A percentile compares a stretch with the other conserved stretches of the same genome.
phyloP scores from a whole-genome alignment of 2,113 vertebrate species.

The Paratilapia polleni region DNA sequence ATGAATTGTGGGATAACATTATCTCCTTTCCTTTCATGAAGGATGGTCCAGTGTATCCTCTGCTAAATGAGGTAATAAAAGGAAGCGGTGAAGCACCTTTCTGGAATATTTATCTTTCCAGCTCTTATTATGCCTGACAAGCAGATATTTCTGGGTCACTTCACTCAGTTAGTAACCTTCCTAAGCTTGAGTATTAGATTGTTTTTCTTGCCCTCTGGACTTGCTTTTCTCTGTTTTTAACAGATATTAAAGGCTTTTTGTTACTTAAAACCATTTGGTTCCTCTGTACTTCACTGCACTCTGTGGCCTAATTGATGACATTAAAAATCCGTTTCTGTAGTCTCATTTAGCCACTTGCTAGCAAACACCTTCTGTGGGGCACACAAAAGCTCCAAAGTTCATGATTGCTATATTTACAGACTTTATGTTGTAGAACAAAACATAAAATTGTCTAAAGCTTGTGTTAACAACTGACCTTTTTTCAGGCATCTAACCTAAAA shows the following conservation, averaged over 20 bases:
- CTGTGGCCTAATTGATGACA: neutral
- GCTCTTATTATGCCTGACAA: neutral
- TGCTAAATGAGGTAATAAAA: neutral
- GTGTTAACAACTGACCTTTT: neutral
- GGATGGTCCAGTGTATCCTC: neutral
- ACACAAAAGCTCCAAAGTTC: neutral
- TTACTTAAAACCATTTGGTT: neutral
- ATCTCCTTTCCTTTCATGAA: neutral
- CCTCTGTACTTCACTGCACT: neutral
- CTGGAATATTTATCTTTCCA: neutral
- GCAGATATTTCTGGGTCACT: neutral
- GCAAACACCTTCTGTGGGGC: neutral
- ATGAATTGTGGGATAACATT: neutral
- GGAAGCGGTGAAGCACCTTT: neutral
- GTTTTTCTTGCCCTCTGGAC: neutral
- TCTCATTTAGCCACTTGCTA: neutral
- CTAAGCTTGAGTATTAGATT: neutral
- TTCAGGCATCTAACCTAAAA: neutral
- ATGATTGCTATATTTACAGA: neutral
- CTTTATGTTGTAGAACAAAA: neutral
- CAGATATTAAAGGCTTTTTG: no score
- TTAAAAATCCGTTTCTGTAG: neutral
- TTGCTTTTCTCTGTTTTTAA: no score
- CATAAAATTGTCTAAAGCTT: neutral
- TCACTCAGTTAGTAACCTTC: neutral